Evolutionary conservation across 2,888 invertebrate genomes (phyloP).

Genomic region (Trachelus iudaicus): DNA sequence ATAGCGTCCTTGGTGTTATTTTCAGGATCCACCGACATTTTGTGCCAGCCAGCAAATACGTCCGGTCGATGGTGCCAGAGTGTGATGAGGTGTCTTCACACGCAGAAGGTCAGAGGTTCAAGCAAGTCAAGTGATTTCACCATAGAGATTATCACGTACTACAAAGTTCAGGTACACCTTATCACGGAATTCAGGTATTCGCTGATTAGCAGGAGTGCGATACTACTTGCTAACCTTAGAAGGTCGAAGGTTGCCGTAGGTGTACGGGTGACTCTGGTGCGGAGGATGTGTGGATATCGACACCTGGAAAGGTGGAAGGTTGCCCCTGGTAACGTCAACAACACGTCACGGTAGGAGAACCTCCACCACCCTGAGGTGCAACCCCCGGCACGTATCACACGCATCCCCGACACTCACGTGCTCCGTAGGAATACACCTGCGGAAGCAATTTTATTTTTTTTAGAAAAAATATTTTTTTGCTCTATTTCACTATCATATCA

Average conservation of each 20-base stretch:
- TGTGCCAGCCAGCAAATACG: not conserved
- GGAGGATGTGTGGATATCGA: constrained; percentile 51
- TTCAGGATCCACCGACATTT: not conserved
- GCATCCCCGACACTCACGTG: not conserved
- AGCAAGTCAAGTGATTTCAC: not conserved
- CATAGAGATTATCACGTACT: not conserved
- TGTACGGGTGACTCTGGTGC: not conserved
- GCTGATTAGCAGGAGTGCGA: not conserved
- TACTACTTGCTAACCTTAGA: not conserved
- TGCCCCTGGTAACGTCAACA: constrained; percentile 62
- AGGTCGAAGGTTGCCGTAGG: not conserved
- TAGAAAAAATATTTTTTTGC: not conserved
- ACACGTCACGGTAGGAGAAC: constrained; percentile 37
- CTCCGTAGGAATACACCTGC: not conserved
- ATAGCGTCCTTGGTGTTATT: constrained; percentile 3
- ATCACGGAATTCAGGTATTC: not conserved
- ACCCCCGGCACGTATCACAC: constrained; percentile 5
- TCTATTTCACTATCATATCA: not conserved
- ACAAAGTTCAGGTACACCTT: not conserved
- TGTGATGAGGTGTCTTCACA: not conserved
- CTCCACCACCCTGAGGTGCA: not conserved
- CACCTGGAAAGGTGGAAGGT: constrained; percentile 54
- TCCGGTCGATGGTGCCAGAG: not conserved
- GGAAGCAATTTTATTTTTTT: not conserved
- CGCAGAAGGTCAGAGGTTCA: not conserved